Conservation (phyloP, 1,140 invertebrate genomes). For the Drosophila guanche region DNA sequence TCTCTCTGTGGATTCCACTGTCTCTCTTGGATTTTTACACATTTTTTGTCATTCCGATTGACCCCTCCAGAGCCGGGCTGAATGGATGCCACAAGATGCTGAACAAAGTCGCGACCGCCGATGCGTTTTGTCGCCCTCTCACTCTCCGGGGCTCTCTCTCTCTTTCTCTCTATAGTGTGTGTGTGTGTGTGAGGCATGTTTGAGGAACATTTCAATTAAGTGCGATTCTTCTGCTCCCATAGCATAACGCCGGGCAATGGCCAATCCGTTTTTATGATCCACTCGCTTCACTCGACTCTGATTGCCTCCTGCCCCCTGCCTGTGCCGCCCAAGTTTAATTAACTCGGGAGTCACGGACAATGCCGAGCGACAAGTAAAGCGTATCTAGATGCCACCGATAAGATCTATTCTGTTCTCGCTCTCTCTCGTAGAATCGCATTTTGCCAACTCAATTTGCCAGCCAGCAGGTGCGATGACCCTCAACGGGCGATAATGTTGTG, state of each 20-base stretch:
- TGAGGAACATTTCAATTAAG: conserved; percentile 83
- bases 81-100: conserved; percentile 35
- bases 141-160: not conserved
- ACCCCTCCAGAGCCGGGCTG: conserved; percentile 56
- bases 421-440: conserved; percentile 24
- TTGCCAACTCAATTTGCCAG: conserved; percentile 59
- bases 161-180: conserved; percentile 3
- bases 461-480: conserved; percentile 63
- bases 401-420: conserved; percentile 46
- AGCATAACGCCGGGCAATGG: conserved; percentile 54
- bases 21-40: conserved; percentile 45
- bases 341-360: conserved; percentile 67
- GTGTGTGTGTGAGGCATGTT: conserved; percentile 20
- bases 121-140: conserved; percentile 65
- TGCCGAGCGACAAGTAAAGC: conserved; percentile 70
- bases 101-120: conserved; percentile 38
- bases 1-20: conserved; percentile 8
- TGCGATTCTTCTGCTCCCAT: conserved; percentile 75
- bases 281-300: conserved; percentile 34
- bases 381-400: conserved; percentile 76
- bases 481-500: not conserved
- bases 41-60: conserved; percentile 52
- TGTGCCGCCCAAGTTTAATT: conserved; percentile 70
- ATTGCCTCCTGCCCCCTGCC: conserved; percentile 20
- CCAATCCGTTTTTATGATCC: conserved; percentile 74